Evolutionary conservation across 2,888 invertebrate species (phyloP), one percentile per base, ranked within the genome.

Genomic region (Sepioteuthis lessoniana): DNA sequence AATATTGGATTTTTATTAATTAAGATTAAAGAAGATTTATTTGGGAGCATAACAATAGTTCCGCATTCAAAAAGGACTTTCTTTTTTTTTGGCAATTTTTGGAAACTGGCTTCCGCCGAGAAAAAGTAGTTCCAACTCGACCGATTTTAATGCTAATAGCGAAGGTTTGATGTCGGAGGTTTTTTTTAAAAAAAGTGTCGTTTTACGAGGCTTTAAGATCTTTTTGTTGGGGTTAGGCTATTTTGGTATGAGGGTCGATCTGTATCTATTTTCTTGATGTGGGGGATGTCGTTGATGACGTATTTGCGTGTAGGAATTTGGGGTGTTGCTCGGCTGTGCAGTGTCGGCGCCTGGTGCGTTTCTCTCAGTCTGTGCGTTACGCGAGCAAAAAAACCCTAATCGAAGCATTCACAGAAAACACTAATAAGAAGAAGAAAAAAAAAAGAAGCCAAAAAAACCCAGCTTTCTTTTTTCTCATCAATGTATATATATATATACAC

Each of bases 281-380:
- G 10, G 4, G 7, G n/a, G 4, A 42, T 16, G 7, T n/a, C 16
- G n/a, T 76, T 76, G 76, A 76, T 76, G 76, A 76, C 76, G 76
- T 76, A 76, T n/a, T n/a, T 76, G n/a, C 76, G 76, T 13, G 76
- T 76, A 76, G n/a, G n/a, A 76, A 76, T 76, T 35, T 16, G 7
- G 76, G 76, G 13, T 76, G 76, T 76, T 35, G 13, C 19, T 35
- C 76, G 76, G 76, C 13, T 76, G n/a, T 76, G n/a, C 13, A n/a
- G 10, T 76, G 76, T 76, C 76, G 76, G 76, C 76, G n/a, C n/a
- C 76, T n/a, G 76, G 76, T 76, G 76, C 76, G 76, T 76, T 76
- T 76, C n/a, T 76, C 76, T n/a, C 76, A 76, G 76, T n/a, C 76
- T n/a, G 76, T 76, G 76, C n/a, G 76, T n/a, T n/a, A 76, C n/a